phyloP scores from a whole-genome alignment of 2,797 vertebrate genomes.

The Rhynchonycteris naso region DNA sequence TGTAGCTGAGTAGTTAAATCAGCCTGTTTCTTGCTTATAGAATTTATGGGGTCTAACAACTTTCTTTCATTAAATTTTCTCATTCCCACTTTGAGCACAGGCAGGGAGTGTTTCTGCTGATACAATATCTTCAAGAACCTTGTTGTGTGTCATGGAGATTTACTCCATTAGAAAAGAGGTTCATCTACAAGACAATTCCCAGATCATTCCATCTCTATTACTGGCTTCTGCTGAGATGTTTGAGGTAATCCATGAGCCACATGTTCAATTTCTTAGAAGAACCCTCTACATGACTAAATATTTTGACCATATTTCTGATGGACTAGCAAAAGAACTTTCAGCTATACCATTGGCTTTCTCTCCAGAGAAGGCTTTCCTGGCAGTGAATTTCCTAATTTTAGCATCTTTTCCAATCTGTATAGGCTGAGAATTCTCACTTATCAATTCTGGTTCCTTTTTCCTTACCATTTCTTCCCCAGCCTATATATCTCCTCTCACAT shows the following conservation, averaged over 20 bases:
- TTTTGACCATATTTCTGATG: neutral
- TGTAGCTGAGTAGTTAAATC: neutral
- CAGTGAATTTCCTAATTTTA: neutral
- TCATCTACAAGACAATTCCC: neutral
- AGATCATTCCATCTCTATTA: neutral
- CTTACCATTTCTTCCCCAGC: neutral
- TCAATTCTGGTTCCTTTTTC: neutral
- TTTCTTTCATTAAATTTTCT: neutral
- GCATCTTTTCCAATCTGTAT: neutral
- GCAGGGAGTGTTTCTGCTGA: neutral
- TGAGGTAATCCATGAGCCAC: neutral
- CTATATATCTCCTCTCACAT: neutral
- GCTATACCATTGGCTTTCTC: neutral
- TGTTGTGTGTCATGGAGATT: neutral
- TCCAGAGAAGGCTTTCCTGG: neutral
- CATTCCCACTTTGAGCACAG: neutral
- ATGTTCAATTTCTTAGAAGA: neutral
- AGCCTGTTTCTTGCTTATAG: neutral
- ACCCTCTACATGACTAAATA: neutral
- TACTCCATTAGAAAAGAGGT: neutral
- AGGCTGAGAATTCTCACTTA: slow-evolving; percentile 5
- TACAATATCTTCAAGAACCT: neutral
- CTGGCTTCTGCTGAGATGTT: neutral
- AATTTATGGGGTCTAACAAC: neutral
- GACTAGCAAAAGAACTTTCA: neutral